Evolutionary conservation across 2,113 vertebrate species (phyloP).

Genomic region (Psephotus haematonotus): DNA sequence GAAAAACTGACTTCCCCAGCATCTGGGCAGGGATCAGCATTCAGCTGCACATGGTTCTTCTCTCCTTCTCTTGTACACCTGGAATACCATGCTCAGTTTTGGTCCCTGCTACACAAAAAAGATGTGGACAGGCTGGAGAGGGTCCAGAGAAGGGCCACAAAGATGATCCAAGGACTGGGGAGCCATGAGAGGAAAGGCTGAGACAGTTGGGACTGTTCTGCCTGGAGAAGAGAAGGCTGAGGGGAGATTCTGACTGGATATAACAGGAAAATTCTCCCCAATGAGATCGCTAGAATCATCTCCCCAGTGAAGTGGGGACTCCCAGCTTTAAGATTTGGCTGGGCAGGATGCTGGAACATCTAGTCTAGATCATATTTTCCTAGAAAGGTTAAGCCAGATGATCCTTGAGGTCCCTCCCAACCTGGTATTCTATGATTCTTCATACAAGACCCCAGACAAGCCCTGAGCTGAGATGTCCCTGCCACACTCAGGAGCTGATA

Average conservation of each 20-base stretch:
- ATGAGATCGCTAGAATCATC: not conserved
- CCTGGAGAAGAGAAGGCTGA: not conserved
- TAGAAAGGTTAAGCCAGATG: not conserved
- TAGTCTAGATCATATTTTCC: not conserved
- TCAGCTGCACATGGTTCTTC: rapidly evolving
- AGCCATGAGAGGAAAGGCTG: not conserved
- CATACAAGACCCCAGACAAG: not conserved
- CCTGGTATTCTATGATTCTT: not conserved
- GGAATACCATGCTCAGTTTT: not conserved
- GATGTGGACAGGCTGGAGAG: not conserved
- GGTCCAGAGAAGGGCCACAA: not conserved
- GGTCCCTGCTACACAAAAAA: not conserved
- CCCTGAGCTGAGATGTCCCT: not conserved
- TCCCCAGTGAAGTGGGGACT: not conserved
- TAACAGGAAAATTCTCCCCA: not conserved
- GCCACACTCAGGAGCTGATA: rapidly evolving
- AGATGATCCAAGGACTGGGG: not conserved
- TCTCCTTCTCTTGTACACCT: not conserved
- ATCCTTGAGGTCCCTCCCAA: not conserved
- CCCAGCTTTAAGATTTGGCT: not conserved
- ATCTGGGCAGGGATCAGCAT: not conserved
- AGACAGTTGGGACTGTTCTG: not conserved
- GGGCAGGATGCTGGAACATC: not conserved
- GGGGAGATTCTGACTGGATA: not conserved
- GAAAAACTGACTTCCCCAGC: not conserved